These are phyloP conservation scores for Aleiodes testaceus DNA, from an alignment of 2,888 invertebrate genomes.

Conservation along the genomic window DNA sequence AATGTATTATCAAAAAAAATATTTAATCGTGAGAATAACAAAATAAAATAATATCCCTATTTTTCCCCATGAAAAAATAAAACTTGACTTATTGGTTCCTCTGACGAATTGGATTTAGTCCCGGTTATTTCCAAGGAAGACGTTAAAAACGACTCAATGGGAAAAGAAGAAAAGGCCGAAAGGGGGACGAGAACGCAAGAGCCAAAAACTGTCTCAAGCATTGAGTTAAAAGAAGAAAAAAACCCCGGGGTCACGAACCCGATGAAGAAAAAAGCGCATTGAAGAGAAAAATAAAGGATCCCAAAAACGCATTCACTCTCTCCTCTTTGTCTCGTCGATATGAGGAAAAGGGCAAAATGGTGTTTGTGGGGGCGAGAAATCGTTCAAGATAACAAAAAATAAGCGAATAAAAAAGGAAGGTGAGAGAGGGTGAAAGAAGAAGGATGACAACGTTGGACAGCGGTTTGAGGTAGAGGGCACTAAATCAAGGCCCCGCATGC, in stretches of 20 bases:
- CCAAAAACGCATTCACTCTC: slow-evolving; percentile 43
- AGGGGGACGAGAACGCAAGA: slow-evolving; percentile 33
- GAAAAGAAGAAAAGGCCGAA: slow-evolving; percentile 6
- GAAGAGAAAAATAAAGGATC: neutral
- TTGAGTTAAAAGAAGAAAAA: slow-evolving; percentile 21
- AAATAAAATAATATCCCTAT: neutral
- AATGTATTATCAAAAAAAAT: neutral
- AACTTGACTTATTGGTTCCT: neutral
- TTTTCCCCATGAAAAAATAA: neutral
- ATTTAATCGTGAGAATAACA: slow-evolving; percentile 18
- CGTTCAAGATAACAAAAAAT: slow-evolving; percentile 48
- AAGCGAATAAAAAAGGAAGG: slow-evolving; percentile 48
- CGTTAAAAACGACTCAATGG: neutral
- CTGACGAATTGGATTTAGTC: slow-evolving; percentile 27
- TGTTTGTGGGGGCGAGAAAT: slow-evolving; percentile 32
- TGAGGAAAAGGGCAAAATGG: slow-evolving; percentile 57
- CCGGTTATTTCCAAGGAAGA: slow-evolving; percentile 15
- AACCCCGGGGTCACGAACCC: slow-evolving; percentile 60
- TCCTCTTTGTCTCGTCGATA: slow-evolving; percentile 68
- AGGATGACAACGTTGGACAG: slow-evolving; percentile 47
- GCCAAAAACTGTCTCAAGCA: slow-evolving; percentile 27
- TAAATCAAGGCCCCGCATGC: slow-evolving; percentile 73
- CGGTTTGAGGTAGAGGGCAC: slow-evolving; percentile 68
- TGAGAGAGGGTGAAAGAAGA: slow-evolving; percentile 36
- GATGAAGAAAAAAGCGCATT: slow-evolving; percentile 43